phyloP scores from a whole-genome alignment of 2,888 invertebrate genomes.

The Drosophila nr. perissopoda region DNA sequence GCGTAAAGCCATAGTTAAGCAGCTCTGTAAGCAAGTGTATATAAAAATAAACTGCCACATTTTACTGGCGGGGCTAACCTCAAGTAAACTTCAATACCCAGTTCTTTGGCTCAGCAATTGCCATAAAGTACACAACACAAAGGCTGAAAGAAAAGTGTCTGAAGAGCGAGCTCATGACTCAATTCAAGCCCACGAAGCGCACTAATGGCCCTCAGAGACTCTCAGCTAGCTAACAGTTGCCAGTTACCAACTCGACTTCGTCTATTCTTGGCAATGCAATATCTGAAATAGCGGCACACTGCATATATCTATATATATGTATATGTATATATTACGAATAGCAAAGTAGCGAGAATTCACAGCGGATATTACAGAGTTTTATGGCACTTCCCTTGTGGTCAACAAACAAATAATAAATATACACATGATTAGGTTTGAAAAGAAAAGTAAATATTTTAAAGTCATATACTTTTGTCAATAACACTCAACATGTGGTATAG shows the following conservation, averaged over 20 bases:
- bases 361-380: constrained; percentile 60
- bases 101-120: constrained; percentile 48
- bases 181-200: constrained; percentile 40
- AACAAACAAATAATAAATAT: constrained; percentile 33
- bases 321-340: constrained; percentile 35
- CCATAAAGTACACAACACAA: constrained; percentile 48
- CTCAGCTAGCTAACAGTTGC: constrained; percentile 4
- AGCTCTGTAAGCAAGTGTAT: neutral
- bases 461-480: neutral
- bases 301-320: constrained; percentile 12
- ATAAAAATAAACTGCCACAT: constrained; percentile 24
- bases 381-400: constrained; percentile 48
- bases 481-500: constrained; percentile 1
- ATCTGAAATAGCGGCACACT: constrained; percentile 31
- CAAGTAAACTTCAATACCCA: constrained; percentile 55
- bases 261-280: constrained; percentile 47
- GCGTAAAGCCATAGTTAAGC: constrained; percentile 1
- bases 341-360: constrained; percentile 39
- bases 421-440: constrained; percentile 34
- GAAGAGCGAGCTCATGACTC: constrained; percentile 53
- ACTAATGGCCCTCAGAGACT: constrained; percentile 40
- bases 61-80: constrained; percentile 51
- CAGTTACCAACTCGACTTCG: constrained; percentile 25
- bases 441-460: constrained; percentile 39
- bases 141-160: constrained; percentile 59